Conservation (phyloP, 2,888 invertebrate genomes). For the Euclidia mi region DNA sequence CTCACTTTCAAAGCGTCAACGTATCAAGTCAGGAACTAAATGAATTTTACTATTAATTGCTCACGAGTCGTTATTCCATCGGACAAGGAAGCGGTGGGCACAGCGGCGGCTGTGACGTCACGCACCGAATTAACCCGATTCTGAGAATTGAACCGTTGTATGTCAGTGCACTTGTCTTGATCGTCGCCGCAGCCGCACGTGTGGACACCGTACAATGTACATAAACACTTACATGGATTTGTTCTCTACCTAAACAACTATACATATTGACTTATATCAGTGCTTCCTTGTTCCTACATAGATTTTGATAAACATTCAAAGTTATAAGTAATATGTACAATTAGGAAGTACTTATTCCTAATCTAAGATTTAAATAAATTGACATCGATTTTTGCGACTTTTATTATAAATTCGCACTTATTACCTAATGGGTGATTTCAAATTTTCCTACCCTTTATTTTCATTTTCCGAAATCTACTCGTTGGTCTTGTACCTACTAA, state of each 20-base stretch:
- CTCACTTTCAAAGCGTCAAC: constrained; percentile 51
- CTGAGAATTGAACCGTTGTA: constrained; percentile 81
- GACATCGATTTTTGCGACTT: too few species aligned
- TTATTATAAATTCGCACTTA: too few species aligned
- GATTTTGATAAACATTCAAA: too few species aligned
- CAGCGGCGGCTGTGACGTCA: constrained; percentile 76
- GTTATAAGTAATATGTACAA: too few species aligned
- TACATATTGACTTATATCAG: too few species aligned
- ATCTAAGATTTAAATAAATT: too few species aligned
- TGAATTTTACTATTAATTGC: constrained; percentile 65
- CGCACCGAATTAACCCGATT: constrained; percentile 84
- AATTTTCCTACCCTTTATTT: too few species aligned
- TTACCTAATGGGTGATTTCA: too few species aligned
- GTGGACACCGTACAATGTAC: constrained; percentile 70
- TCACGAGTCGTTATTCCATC: constrained; percentile 63
- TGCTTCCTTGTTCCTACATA: too few species aligned
- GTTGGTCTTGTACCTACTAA: too few species aligned
- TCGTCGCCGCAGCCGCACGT: constrained; percentile 77
- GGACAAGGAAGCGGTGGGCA: constrained; percentile 73
- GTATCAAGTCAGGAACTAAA: constrained; percentile 60
- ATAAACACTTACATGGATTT: constrained; percentile 36
- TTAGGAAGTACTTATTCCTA: too few species aligned
- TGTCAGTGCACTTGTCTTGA: constrained; percentile 84
- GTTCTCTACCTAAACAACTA: constrained; percentile 2
- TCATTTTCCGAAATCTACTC: too few species aligned